Conservation (phyloP, 2,888 invertebrate genomes). For the Campoletis raptor region DNA sequence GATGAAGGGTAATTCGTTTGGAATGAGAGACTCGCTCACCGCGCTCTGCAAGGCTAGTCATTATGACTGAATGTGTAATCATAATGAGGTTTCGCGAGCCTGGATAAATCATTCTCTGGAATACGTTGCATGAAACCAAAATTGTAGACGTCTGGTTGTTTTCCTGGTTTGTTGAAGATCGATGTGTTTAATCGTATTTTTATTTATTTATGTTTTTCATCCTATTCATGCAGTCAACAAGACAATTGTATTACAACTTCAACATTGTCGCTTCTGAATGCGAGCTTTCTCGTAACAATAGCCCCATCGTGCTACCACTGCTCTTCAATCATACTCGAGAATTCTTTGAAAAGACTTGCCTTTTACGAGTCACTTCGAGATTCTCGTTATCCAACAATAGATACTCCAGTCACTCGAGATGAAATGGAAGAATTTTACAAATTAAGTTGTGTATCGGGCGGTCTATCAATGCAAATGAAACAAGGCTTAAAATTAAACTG, state of each 20-base stretch:
- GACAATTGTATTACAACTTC: constrained; percentile 11
- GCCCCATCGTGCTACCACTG: neutral
- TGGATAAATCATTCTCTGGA: constrained; percentile 61
- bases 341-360: constrained; percentile 9
- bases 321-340: constrained; percentile 22
- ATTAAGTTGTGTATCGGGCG: constrained; percentile 34
- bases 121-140: neutral
- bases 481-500: constrained; percentile 6
- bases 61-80: constrained; percentile 65
- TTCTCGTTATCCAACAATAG: constrained; percentile 33
- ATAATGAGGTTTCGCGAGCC: constrained; percentile 59
- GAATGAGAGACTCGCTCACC: constrained; percentile 62
- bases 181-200: constrained; percentile 1
- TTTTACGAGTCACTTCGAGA: constrained; percentile 12
- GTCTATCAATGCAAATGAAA: neutral
- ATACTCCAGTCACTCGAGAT: constrained; percentile 16
- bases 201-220: neutral
- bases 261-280: neutral
- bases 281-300: constrained; percentile 23
- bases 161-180: neutral
- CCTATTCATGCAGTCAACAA: neutral
- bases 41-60: constrained; percentile 56
- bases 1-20: constrained; percentile 48
- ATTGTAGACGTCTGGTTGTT: neutral
- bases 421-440: neutral